Conservation (phyloP, 1,140 invertebrate species). For the Leptinotarsa lineolata region DNA sequence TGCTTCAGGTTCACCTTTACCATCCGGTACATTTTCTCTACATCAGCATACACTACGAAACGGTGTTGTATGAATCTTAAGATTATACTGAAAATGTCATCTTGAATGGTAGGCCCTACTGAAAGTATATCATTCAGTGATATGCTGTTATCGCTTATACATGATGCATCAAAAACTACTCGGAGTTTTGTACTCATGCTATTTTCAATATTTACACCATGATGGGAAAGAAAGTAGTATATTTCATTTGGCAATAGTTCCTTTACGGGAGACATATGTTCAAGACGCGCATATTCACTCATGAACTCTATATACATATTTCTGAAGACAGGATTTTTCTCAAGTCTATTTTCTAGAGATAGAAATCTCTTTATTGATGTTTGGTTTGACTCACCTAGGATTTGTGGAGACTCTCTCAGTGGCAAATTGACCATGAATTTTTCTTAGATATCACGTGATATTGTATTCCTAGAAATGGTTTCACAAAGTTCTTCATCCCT, state of each 20-base stretch:
- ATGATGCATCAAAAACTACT: background rate
- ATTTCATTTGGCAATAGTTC: conserved; percentile 3
- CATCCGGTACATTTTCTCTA: conserved; percentile 9
- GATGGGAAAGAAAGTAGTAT: background rate
- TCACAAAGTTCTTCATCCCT: too few species aligned
- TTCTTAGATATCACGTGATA: background rate
- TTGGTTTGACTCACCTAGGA: background rate
- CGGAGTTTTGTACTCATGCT: conserved; percentile 7
- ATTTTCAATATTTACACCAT: background rate
- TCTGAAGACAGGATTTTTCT: background rate
- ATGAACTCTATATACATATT: conserved; percentile 12
- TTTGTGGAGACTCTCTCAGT: conserved; percentile 2
- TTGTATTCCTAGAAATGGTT: background rate
- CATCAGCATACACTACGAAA: conserved; percentile 4
- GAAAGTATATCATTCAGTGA: background rate
- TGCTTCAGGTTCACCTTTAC: background rate
- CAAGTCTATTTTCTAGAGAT: background rate
- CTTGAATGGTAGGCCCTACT: conserved; percentile 12
- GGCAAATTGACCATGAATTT: background rate
- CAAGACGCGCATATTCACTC: conserved; percentile 1
- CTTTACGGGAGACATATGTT: background rate
- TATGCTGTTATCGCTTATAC: background rate
- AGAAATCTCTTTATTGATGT: background rate
- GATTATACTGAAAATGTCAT: background rate
- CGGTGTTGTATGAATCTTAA: conserved; percentile 1